phyloP scores from a whole-genome alignment of 2,797 vertebrate species.

The Columba guinea region DNA sequence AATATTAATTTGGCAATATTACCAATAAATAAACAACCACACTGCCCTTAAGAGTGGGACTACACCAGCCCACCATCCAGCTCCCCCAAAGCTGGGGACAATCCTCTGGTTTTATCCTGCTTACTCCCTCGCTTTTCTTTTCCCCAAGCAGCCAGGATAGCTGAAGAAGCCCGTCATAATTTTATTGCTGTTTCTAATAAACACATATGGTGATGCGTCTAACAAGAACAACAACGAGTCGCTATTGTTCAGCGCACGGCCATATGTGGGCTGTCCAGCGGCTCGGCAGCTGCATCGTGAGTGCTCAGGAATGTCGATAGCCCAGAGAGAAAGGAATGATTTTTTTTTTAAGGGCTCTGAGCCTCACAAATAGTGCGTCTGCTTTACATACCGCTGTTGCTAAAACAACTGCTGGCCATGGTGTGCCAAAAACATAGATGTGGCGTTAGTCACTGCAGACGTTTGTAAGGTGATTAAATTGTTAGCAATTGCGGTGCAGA shows the following conservation, averaged over 20 bases:
- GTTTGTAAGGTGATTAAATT: conserved; percentile 62
- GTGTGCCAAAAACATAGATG: conserved; percentile 32
- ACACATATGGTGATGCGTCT: conserved; percentile 50
- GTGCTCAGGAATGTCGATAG: conserved; percentile 35
- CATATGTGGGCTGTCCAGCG: conserved; percentile 44
- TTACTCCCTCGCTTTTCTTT: conserved; percentile 7
- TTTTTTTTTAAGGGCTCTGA: conserved; percentile 8
- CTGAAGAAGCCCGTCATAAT: conserved; percentile 46
- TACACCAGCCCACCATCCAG: not conserved
- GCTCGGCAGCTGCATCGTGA: conserved; percentile 42
- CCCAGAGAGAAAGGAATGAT: conserved; percentile 46
- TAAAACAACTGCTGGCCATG: not conserved
- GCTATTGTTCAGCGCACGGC: conserved; percentile 53
- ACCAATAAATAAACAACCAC: not conserved
- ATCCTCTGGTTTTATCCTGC: not conserved
- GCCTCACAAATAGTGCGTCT: conserved; percentile 40
- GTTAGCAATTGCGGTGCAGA: conserved; percentile 17
- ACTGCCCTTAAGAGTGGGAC: not conserved
- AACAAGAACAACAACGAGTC: conserved; percentile 40
- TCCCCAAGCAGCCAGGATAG: conserved; percentile 43
- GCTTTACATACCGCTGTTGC: conserved; percentile 14
- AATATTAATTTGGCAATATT: not conserved
- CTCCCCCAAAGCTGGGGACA: not conserved
- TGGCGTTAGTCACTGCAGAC: conserved; percentile 22
- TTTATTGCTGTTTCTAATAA: conserved; percentile 70